phyloP scores from a whole-genome alignment of 2,888 invertebrate species.

The Drosophila histrio region DNA sequence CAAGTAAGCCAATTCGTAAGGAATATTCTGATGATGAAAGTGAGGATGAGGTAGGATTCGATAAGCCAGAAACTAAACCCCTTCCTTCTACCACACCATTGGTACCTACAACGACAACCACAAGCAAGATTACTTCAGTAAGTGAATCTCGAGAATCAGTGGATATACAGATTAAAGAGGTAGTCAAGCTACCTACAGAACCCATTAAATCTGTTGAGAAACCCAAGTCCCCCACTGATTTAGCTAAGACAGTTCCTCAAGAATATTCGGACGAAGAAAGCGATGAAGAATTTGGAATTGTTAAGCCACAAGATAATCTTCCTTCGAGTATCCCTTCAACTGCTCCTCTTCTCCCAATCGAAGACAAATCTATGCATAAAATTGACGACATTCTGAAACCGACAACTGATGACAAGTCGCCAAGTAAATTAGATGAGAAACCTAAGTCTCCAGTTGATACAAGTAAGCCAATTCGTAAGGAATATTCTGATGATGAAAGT shows the following conservation, averaged over 20 bases:
- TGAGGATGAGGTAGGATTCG: conserved; percentile 12
- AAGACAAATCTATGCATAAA: conserved; percentile 9
- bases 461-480: neutral
- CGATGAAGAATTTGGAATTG: conserved; percentile 18
- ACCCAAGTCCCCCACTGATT: conserved; percentile 17
- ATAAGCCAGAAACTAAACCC: neutral
- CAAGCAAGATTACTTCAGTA: conserved; percentile 5
- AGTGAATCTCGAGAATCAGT: conserved; percentile 12
- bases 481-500: conserved; percentile 28
- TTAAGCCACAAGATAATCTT: conserved; percentile 12
- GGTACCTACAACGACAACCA: neutral
- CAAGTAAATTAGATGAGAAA: conserved; percentile 20
- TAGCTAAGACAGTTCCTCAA: neutral
- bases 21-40: conserved; percentile 23
- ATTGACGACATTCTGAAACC: conserved; percentile 21
- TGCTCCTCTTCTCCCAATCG: neutral
- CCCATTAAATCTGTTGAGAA: conserved; percentile 8
- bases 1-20: neutral
- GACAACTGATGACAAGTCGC: conserved; percentile 2
- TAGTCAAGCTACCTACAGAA: conserved; percentile 11
- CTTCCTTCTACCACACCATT: neutral
- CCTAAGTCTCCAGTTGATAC: conserved; percentile 17
- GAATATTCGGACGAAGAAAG: conserved; percentile 26
- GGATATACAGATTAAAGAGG: conserved; percentile 7
- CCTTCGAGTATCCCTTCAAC: neutral